Conservation (phyloP, 2,797 vertebrate genomes). For the Malacoraja senta region DNA sequence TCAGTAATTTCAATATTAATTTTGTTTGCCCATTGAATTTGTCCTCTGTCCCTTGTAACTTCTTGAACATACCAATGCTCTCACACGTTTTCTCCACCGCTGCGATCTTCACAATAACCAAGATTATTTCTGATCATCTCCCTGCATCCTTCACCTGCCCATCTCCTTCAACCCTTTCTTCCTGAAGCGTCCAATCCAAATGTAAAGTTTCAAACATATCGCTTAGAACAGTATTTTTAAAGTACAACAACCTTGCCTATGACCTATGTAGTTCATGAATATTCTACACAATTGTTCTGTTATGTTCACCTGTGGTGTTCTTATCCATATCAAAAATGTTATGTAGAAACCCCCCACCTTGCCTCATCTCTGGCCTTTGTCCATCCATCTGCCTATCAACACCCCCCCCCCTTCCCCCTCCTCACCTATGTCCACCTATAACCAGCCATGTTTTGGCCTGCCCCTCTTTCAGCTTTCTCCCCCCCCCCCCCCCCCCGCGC, state of each 20-base stretch:
- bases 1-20: background rate
- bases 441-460: too few relatives aligned
- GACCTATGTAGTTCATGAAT: background rate
- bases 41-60: background rate
- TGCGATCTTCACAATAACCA: background rate
- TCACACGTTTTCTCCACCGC: background rate
- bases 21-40: background rate
- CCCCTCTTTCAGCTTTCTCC: too few relatives aligned
- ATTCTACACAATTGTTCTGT: background rate
- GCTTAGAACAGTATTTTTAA: background rate
- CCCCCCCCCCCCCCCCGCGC: too few relatives aligned
- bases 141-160: background rate
- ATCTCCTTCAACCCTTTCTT: background rate
- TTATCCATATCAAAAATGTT: background rate
- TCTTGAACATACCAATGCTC: background rate
- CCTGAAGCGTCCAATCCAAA: background rate
- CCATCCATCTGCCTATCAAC: too few relatives aligned
- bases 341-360: too few relatives aligned
- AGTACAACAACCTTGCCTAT: background rate
- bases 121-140: background rate
- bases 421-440: too few relatives aligned
- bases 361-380: too few relatives aligned
- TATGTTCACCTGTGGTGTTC: background rate
- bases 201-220: background rate
- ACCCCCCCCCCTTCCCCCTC: too few relatives aligned